Conservation (phyloP, 2,888 invertebrate species). For the Entomobrya proxima region DNA sequence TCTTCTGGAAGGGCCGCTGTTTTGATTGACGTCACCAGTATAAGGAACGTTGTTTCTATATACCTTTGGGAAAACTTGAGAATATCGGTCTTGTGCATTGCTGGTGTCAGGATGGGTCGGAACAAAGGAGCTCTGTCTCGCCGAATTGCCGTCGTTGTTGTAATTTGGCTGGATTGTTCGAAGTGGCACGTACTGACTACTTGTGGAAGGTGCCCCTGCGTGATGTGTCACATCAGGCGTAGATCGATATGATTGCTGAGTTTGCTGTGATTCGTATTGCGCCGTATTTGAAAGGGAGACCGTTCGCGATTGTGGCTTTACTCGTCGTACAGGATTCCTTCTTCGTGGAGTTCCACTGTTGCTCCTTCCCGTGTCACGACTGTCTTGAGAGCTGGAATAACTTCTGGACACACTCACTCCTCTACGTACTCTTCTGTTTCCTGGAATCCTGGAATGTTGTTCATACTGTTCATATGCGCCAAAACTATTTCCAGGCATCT, state of each 20-base stretch:
- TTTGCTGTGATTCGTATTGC: neutral
- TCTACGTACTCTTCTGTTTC: constrained; percentile 69
- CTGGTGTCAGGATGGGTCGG: constrained; percentile 40
- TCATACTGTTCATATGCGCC: constrained; percentile 50
- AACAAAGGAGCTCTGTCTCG: constrained; percentile 38
- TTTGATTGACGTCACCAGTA: constrained; percentile 7
- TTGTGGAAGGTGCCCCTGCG: neutral
- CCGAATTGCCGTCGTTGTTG: neutral
- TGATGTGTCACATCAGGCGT: neutral
- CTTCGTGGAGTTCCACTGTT: constrained; percentile 38
- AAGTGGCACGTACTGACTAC: constrained; percentile 18
- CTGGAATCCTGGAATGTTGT: constrained; percentile 65
- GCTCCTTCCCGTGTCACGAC: constrained; percentile 1
- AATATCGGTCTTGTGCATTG: constrained; percentile 7
- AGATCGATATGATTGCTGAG: neutral
- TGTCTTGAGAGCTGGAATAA: constrained; percentile 49
- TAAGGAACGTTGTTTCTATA: constrained; percentile 58
- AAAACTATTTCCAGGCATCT: constrained; percentile 59
- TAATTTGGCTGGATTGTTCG: constrained; percentile 43
- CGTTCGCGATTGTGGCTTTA: constrained; percentile 52
- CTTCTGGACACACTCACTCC: constrained; percentile 71
- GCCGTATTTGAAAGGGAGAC: constrained; percentile 32
- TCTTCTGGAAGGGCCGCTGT: constrained; percentile 23
- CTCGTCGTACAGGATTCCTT: constrained; percentile 39
- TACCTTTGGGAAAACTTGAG: constrained; percentile 36